Evolutionary conservation across 2,113 vertebrate genomes (phyloP), one percentile per base, ranked within the genome.

Genomic region (Bos taurus): DNA sequence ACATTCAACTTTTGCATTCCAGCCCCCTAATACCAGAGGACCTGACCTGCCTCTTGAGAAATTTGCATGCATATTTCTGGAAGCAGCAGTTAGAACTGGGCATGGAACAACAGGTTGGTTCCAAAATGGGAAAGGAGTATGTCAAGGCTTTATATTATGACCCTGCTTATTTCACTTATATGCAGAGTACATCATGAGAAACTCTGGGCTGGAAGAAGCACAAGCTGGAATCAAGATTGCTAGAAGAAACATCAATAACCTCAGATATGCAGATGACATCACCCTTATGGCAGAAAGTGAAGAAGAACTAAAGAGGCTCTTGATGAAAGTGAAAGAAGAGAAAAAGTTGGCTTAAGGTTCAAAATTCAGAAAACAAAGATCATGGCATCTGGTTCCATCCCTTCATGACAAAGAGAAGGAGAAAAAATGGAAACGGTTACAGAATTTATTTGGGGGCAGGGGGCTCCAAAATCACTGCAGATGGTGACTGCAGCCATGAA

Each of bases 91-190:
- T 64, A 64, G 3, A 33, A 64, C 15, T 64, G 30, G 7, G 16
- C 62, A 64, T 17, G 30, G 15, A 33, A 33, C 15, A 33, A 33
- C 62, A 64, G 7, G 33, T 30, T 33, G 62, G 6, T 64, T 64
- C 30, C 30, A 64, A 17, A 33, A 33, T 0, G 0, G 15, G 0
- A 64, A 64, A 64, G 30, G 30, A 64, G 3, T 33, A 33, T 0
- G 0, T 33, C 30, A 64, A 33, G 62, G 15, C 30, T 64, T 15
- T 33, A 64, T 64, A 64, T 64, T 64, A 15, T 64, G 30, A 64
- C 60, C 15, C 60, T 33, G 60, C 60, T 64, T 64, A 33, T 33
- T 64, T 64, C 0, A 33, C 6, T 64, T 64, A 3, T 33, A 64
- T 64, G 30, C 60, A 33, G 30, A 64, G 14, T 64, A 64, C 60